These are phyloP conservation scores for Metalampra italica DNA, from an alignment of 2,888 invertebrate genomes.

Conservation along the genomic window DNA sequence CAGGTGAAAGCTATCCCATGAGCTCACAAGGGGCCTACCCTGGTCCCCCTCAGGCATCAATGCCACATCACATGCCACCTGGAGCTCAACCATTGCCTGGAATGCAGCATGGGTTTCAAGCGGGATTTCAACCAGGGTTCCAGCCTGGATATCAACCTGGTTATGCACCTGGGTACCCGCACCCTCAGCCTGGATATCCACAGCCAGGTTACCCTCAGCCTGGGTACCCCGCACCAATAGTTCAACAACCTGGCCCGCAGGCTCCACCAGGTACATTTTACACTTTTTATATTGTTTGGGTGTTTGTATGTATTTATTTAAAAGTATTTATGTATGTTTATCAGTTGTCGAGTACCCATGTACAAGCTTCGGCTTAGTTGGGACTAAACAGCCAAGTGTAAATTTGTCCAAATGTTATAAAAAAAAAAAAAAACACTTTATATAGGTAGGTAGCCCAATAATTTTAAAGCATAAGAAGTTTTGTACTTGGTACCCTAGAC, in stretches of 20 bases:
- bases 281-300: neutral
- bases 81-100: conserved; percentile 53
- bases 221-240: conserved; percentile 40
- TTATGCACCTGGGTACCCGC: conserved; percentile 30
- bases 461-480: no score
- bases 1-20: conserved; percentile 47
- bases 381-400: no score
- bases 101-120: conserved; percentile 59
- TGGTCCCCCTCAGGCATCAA: conserved; percentile 34
- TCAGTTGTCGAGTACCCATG: no score
- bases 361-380: no score
- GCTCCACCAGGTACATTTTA: conserved; percentile 8
- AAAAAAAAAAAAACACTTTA: no score
- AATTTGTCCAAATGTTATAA: no score
- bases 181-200: conserved; percentile 31
- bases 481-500: no score
- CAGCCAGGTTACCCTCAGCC: no score
- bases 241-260: conserved; percentile 38
- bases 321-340: no score
- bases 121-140: conserved; percentile 21
- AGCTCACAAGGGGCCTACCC: conserved; percentile 46
- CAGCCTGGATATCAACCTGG: conserved; percentile 44
- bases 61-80: conserved; percentile 1
- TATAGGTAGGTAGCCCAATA: no score
- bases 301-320: no score